Percentiles rank a stretch among this genome's conserved stretches.
These are phyloP conservation scores for Eurosta solidaginis DNA, from an alignment of 1,140 invertebrate genomes.

Conservation along the genomic window DNA sequence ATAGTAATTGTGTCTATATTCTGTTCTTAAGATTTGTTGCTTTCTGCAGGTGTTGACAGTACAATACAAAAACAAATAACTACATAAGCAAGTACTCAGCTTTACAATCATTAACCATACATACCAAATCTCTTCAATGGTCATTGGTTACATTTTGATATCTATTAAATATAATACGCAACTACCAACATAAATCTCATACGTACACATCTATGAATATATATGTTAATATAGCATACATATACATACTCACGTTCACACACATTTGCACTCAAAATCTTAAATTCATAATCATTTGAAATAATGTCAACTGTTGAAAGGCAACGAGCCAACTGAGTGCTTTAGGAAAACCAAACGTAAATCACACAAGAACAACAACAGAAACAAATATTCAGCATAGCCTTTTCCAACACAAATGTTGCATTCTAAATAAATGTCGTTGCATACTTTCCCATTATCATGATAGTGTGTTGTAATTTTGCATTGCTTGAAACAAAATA, in stretches of 20 bases:
- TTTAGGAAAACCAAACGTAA: background rate
- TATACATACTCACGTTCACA: no score
- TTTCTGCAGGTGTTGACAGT: background rate
- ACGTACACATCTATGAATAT: no score
- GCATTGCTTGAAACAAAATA: background rate
- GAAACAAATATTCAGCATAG: background rate
- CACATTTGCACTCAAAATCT: background rate
- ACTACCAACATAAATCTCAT: no score
- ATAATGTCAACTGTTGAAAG: slow-evolving; percentile 27
- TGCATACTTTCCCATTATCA: background rate
- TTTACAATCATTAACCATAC: no score
- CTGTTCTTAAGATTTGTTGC: background rate
- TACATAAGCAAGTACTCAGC: background rate
- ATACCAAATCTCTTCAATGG: background rate
- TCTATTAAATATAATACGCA: background rate
- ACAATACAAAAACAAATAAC: background rate
- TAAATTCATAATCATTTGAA: slow-evolving; percentile 1
- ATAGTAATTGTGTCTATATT: background rate
- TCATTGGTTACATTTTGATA: background rate
- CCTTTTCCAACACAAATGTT: background rate
- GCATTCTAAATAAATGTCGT: background rate
- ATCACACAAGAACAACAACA: slow-evolving; percentile 1
- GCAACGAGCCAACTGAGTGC: background rate
- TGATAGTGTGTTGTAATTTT: background rate
- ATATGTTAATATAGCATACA: no score